Base-by-base conservation (phyloP, 2,113 vertebrate genomes). In the Pica pica region DNA sequence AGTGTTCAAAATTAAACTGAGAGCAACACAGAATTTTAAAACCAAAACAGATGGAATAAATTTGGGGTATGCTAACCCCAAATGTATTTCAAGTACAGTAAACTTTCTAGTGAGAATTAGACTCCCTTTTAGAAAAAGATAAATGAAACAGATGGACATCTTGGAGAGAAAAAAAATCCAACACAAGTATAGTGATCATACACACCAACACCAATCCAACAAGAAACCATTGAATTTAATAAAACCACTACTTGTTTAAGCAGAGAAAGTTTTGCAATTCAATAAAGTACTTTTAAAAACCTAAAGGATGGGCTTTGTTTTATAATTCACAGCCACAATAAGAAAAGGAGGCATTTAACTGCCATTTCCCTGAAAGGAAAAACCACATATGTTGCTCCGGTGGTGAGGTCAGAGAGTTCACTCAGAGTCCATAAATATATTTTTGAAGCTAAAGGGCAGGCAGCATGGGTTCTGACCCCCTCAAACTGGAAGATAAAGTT, bases 391-490 rank as follows among this genome's bases (percentile, higher is more conserved):
- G 90, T 47, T 81, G 78, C 68, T 90, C 94, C 77, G 68, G 78
- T 64, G 76, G 80, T 96, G 78, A 97, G 97, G 93, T 95, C 87
- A 96, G 84, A 91, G 94, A 84, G 97, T 97, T 97, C 97, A 98
- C 24, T n/a, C 3, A 88, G 90, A 97, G 96, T 95, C 93, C 95
- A 97, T 24, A 55, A 75, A 95, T 90, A 61, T 53, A 96, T 90
- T 89, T 73, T 61, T 90, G 68, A 94, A 93, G 61, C 35, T 81
- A 61, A 70, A 89, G 52, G 73, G 37, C 44, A 86, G 69, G 83
- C 75, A 96, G 85, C 41, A 69, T 24, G 71, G 79, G 82, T 33
- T 71, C 83, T 91, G 84, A 95, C 80, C 89, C 80, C 69, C 71
- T 86, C 47, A n/a, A 67, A 77, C 73, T 52, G 55, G 63, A 80